Evolutionary conservation across 1,140 invertebrate species (phyloP).

Genomic region (Drosophila sproati): DNA sequence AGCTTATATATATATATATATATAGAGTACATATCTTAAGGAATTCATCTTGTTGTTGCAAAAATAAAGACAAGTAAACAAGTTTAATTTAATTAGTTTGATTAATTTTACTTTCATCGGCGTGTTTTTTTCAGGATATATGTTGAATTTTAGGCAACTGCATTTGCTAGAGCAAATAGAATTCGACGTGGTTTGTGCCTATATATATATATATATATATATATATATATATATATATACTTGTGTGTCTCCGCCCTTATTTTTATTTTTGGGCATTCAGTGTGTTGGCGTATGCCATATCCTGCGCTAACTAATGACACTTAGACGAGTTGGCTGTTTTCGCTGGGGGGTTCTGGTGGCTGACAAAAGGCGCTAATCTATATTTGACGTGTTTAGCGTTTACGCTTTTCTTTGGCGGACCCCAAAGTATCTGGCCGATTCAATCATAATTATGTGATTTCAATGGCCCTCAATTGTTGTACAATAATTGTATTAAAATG

Average conservation of each 20-base stretch:
- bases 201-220: background rate
- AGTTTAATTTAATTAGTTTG: too few relatives aligned
- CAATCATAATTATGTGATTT: constrained; percentile 81
- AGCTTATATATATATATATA: too few relatives aligned
- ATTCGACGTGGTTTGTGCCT: background rate
- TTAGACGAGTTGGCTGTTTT: constrained; percentile 33
- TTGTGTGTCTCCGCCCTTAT: constrained; percentile 1
- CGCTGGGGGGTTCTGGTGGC: constrained; percentile 11
- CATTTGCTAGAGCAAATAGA: background rate
- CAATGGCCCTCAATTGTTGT: constrained; percentile 50
- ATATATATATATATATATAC: background rate
- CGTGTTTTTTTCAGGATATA: too few relatives aligned
- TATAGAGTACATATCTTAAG: too few relatives aligned
- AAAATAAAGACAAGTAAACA: too few relatives aligned
- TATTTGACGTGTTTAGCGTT: constrained; percentile 77
- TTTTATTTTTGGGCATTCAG: constrained; percentile 19
- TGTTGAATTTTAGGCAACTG: too few relatives aligned
- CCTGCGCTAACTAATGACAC: constrained; percentile 74
- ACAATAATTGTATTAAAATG: constrained; percentile 75
- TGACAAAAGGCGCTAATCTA: constrained; percentile 78
- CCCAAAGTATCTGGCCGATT: constrained; percentile 42
- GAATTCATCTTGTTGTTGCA: too few relatives aligned
- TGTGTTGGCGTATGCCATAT: constrained; percentile 42
- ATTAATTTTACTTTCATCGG: too few relatives aligned
- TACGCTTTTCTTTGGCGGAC: constrained; percentile 55